Base-by-base conservation (phyloP, 2,797 vertebrate genomes). In the Propithecus perrieri region DNA sequence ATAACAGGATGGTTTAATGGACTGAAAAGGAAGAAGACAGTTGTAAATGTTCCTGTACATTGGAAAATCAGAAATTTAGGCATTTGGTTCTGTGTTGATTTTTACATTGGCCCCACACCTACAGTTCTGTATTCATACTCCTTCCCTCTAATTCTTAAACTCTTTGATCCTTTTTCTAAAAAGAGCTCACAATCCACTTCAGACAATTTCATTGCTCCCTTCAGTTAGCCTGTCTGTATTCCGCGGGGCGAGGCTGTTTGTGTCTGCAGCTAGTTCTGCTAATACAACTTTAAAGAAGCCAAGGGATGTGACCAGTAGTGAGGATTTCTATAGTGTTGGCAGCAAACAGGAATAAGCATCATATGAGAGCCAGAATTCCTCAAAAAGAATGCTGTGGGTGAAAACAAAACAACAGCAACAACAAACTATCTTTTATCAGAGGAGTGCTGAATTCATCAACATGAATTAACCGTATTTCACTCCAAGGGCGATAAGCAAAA, bases 1-100 rank as follows among this genome's bases (percentile, higher is more conserved):
- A n/a, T 76, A 94, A 65, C 61, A 55, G 92, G 38, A 50, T 30
- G 63, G 65, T 38, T 94, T 96, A 95, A 89, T 50, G 94, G 90
- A 59, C 17, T 67, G 71, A 67, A 78, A 78, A 90, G 48, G n/a
- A 92, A 91, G 85, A 61, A 91, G 83, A 55, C 50, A 35, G 22
- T 81, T 88, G 59, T 30, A 17, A 38, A 88, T 74, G 33, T 61
- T 75, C 30, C 57, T 15, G 10, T 71, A 63, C 18, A 79, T 65
- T 35, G 85, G 85, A 57, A 85, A 78, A 81, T 50, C 35, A 85
- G 85, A 57, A 85, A 78, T 65, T 20, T 30, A 79, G 69, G 30
- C 71, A 9, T 48, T 96, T 93, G 22, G 50, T 65, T 89, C 75
- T 50, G 35, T 57, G 35, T 91, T 89, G 46, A 76, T 94, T 94